phyloP scores from a whole-genome alignment of 2,888 invertebrate genomes.

The Clivina fossor region DNA sequence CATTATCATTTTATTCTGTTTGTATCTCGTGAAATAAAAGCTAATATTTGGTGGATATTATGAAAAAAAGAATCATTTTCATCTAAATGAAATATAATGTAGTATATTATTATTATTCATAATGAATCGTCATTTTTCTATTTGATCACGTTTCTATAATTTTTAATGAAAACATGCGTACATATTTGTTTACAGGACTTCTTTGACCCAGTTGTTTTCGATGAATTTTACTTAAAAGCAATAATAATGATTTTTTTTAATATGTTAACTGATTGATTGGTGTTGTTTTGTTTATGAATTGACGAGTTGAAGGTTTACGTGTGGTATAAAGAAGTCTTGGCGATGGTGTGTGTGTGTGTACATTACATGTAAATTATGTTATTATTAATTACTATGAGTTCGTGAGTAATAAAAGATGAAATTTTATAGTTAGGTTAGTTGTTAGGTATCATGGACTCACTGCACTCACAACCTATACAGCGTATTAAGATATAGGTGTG shows the following conservation, averaged over 20 bases:
- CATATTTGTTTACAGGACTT: conserved; percentile 15
- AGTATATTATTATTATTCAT: conserved; percentile 12
- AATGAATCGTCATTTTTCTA: conserved; percentile 17
- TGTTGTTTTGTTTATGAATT: too few species aligned
- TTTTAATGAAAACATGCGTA: too few species aligned
- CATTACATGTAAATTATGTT: conserved; percentile 11
- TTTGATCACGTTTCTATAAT: conserved; percentile 12
- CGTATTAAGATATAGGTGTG: conserved; percentile 2
- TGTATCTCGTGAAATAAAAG: conserved; percentile 20
- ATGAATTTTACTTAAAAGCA: conserved; percentile 2
- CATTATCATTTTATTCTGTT: conserved; percentile 25
- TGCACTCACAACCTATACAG: conserved; percentile 12
- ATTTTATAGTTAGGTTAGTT: too few species aligned
- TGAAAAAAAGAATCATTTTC: conserved; percentile 23
- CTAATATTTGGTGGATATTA: conserved; percentile 29
- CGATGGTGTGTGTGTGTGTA: conserved; percentile 6
- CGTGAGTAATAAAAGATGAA: too few species aligned
- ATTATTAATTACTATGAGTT: neutral
- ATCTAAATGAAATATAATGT: conserved; percentile 14
- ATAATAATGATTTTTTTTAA: neutral
- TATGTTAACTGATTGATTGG: conserved; percentile 10
- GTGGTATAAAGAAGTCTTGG: conserved; percentile 11
- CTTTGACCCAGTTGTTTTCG: neutral
- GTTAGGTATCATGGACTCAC: neutral
- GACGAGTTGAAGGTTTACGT: conserved; percentile 6